Base-by-base conservation (phyloP, 37 sponge, comb jelly and placozoan species). In the Axinella damicornis region DNA sequence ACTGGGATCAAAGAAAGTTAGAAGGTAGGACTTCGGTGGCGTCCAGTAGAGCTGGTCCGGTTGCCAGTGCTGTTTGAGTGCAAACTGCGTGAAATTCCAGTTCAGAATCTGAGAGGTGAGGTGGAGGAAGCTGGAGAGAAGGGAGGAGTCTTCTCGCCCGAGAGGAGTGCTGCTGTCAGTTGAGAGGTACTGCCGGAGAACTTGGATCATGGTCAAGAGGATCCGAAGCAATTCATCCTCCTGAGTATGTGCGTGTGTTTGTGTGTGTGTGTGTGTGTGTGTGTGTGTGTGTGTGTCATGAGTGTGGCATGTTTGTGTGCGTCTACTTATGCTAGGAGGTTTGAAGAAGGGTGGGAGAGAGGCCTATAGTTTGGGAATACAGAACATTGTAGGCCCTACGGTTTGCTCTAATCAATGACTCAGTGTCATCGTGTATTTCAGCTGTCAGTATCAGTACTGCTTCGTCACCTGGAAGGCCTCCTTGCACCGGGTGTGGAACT, bases 401-500 rank as follows among this genome's bases (percentile, higher is more conserved):
- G n/a, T n/a, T n/a, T n/a, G n/a, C n/a, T n/a, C n/a, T n/a, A 20
- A 56, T 15, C 15, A 18, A 56, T 20, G 57, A 15, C 57, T 18
- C 57, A 56, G 18, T 56, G 57, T 56, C 57, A 18, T 20, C 15
- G 57, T 56, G 18, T 56, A 56, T 56, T 56, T 20, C 18, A 56
- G 57, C 15, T 15, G 18, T 20, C 57, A 56, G 17, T 15, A 15
- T 18, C 57, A 56, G 18, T 56, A 56, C 18, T 15, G 57, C 57
- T 20, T 56, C 18, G 15, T 20, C 17, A 86, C 91, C 75, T 93
- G 83, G 19, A 93, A 73, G 28, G 73, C 67, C 56, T 76, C 76
- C 79, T 93, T 93, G 83, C 87, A 85, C 39, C 76, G 71, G 36
- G 71, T 33, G 54, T 83, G 86, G 46, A 85, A 93, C 64, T 89